Conservation (phyloP, 2,113 vertebrate species). For the Muntiacus reevesi region DNA sequence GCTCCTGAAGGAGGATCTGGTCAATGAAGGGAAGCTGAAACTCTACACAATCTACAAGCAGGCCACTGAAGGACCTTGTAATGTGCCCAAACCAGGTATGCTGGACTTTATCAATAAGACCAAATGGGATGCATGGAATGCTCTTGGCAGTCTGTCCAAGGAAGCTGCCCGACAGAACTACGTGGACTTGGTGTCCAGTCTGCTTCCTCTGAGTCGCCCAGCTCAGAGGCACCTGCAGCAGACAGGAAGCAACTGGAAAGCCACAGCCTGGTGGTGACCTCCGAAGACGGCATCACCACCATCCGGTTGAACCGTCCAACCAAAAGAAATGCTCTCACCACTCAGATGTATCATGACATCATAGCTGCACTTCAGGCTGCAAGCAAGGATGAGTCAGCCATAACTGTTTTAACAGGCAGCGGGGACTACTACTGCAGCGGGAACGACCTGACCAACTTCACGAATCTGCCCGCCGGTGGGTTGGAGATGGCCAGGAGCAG, state of each 20-base stretch:
- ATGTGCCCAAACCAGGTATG: slow-evolving; percentile 88
- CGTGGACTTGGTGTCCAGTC: slow-evolving; percentile 84
- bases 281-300: slow-evolving; percentile 88
- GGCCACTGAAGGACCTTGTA: slow-evolving; percentile 92
- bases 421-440: slow-evolving; percentile 95
- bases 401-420: slow-evolving; percentile 92
- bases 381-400: slow-evolving; percentile 84
- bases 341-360: slow-evolving; percentile 92
- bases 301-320: slow-evolving; percentile 91
- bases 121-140: slow-evolving; percentile 94
- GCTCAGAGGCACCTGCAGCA: slow-evolving; percentile 50
- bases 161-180: slow-evolving; percentile 90
- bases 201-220: slow-evolving; percentile 79
- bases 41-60: slow-evolving; percentile 96
- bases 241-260: slow-evolving; percentile 66
- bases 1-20: slow-evolving; percentile 89
- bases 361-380: slow-evolving; percentile 88
- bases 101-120: slow-evolving; percentile 92
- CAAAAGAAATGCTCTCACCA: slow-evolving; percentile 92
- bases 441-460: slow-evolving; percentile 93
- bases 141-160: slow-evolving; percentile 87
- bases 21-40: slow-evolving; percentile 90
- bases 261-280: slow-evolving; percentile 84
- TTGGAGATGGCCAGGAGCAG: slow-evolving; percentile 73
- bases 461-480: slow-evolving; percentile 62